Base-by-base conservation (phyloP, 37 sponge, comb jelly and placozoan species). In the Diacarnus erythraeanus region DNA sequence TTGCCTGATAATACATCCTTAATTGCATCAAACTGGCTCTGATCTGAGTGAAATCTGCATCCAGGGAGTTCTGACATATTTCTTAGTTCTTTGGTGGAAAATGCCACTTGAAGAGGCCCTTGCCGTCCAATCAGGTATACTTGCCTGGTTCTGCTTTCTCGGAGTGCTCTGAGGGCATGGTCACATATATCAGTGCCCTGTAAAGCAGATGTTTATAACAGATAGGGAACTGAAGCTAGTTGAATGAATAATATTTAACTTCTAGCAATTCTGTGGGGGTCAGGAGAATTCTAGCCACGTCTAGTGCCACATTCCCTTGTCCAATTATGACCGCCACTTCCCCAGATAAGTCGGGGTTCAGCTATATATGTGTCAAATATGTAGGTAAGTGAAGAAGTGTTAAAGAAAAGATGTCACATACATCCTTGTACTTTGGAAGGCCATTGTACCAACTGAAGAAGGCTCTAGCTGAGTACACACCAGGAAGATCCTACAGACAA, bases 401-500 rank as follows among this genome's bases (percentile, higher is more conserved):
- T n/a, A n/a, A n/a, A n/a, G n/a, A n/a, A n/a, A n/a, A n/a, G n/a
- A n/a, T n/a, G n/a, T 33, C 40, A 79, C 84, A 67, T 39, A 89
- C 95, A 59, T 90, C 65, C 72, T 69, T 81, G 36, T 83, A 70
- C 38, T 87, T 83, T 21, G 99, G 99, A 2, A 96, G 66, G n/a
- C 99, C 99, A 79, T 98, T 98, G 88, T 96, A 98, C 99, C 99
- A 98, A 18, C 99, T 93, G 38, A 95, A 96, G 78, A 98, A 98
- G 59, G 89, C 67, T 38, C 88, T 84, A 10, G 97, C 97, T 51
- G 97, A 94, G 37, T 82, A 57, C 30, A 94, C 89, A 3, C 95
- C 97, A 31, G 67, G 42, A 0, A 87, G 78, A 22, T 87, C 80
- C 94, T 94, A 44, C 38, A 63, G 1, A 76, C 21, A 38, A 42